Evolutionary conservation across 2,888 invertebrate species (phyloP), one percentile per base, ranked within the genome.

Genomic region (Caenorhabditis virilis): DNA sequence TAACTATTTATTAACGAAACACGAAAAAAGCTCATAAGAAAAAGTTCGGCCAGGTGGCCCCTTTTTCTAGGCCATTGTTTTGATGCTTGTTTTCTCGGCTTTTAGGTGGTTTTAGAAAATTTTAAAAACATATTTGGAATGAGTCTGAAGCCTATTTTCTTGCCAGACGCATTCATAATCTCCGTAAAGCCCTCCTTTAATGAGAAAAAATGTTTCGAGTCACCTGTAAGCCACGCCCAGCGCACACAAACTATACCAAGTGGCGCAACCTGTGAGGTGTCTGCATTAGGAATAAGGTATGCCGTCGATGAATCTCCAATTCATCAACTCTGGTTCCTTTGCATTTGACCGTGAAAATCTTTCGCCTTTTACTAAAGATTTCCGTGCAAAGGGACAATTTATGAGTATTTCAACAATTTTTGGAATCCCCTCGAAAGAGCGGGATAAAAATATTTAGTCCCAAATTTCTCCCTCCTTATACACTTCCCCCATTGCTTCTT

Each of bases 261-360:
- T n/a, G n/a, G n/a, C n/a, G n/a, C n/a, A n/a, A n/a, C n/a, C n/a
- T n/a, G n/a, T n/a, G n/a, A n/a, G n/a, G n/a, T n/a, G n/a, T n/a
- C n/a, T n/a, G n/a, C n/a, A n/a, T n/a, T n/a, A n/a, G n/a, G n/a
- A n/a, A n/a, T n/a, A n/a, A n/a, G 15, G 13, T 9, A 9, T 30
- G 6, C 13, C 30, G 7, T 13, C 7, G 7, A 9, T 13, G 6
- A 9, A 9, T 13, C 7, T 9, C 7, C 7, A 13, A 13, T 9
- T 30, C 13, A 6, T 13, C 6, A 30, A 30, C 6, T 30, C 13
- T 30, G 6, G 69, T 56, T 69, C 65, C 61, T 58, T 52, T 69
- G 65, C 68, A 68, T 68, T 68, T 63, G 55, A 68, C 63, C 74
- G 74, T 66, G 71, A 67, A 78, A 78, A 76, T 76, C 76, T 76